Evolutionary conservation across 1,140 invertebrate species (phyloP).

Genomic region (Apis laboriosa): DNA sequence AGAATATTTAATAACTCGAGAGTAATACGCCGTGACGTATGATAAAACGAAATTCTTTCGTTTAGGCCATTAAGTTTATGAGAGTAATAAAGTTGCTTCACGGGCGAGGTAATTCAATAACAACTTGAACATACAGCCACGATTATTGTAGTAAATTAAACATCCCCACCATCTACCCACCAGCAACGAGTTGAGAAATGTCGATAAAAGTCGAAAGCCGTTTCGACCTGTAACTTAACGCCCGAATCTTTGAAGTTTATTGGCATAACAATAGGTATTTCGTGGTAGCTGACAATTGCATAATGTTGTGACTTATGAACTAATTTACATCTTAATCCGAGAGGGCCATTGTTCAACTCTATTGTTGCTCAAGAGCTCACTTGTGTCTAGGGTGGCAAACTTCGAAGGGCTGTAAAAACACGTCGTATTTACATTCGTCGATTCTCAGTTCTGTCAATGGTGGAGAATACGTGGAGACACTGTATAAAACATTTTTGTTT

Average conservation of each 20-base stretch:
- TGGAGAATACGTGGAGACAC: not conserved
- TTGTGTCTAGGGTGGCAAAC: slow-evolving; percentile 43
- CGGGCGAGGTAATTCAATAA: not conserved
- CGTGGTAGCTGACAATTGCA: slow-evolving; percentile 57
- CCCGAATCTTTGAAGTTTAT: slow-evolving; percentile 60
- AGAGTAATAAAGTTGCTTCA: slow-evolving; percentile 6
- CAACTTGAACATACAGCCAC: not conserved
- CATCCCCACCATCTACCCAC: not conserved
- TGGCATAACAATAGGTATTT: slow-evolving; percentile 59
- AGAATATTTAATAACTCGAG: not conserved
- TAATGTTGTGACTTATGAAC: slow-evolving; percentile 68
- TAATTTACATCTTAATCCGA: slow-evolving; percentile 71
- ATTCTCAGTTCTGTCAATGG: slow-evolving; percentile 29
- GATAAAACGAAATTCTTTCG: not conserved
- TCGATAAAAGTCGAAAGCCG: slow-evolving; percentile 24
- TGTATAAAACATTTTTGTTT: not conserved
- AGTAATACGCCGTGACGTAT: not conserved
- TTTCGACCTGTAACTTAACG: not conserved
- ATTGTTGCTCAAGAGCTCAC: slow-evolving; percentile 59
- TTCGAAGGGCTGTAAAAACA: slow-evolving; percentile 42
- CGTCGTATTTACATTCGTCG: slow-evolving; percentile 29
- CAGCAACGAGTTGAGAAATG: not conserved
- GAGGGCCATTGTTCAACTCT: slow-evolving; percentile 62
- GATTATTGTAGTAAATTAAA: not conserved
- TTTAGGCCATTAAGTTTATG: slow-evolving; percentile 7